Conservation (phyloP, 2,113 vertebrate species). For the Empidonax traillii region DNA sequence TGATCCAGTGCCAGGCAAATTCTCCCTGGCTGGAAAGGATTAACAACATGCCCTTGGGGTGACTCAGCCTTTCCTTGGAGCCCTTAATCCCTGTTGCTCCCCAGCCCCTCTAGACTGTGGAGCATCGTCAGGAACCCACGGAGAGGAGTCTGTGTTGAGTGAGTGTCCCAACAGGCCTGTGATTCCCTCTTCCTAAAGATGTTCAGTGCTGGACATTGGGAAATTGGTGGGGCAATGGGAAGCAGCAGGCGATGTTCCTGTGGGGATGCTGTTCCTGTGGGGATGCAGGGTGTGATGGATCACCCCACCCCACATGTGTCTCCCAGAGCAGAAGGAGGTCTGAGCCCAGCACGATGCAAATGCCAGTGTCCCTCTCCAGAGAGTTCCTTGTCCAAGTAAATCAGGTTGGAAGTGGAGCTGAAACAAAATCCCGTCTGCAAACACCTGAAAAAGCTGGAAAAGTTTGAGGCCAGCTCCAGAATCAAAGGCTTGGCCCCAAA, state of each 20-base stretch:
- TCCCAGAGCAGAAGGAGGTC: fast-evolving
- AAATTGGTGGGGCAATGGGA: fast-evolving
- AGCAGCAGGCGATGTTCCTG: fast-evolving
- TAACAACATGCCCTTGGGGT: background rate
- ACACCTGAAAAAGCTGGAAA: background rate
- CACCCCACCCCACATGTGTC: fast-evolving
- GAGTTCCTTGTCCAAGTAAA: background rate
- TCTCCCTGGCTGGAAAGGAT: background rate
- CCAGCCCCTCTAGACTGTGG: background rate
- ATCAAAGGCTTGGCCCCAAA: background rate
- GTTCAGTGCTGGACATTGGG: fast-evolving
- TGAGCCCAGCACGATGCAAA: background rate
- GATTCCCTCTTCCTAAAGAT: background rate
- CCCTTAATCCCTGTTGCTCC: background rate
- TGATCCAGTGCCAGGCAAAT: background rate
- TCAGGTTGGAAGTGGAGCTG: background rate
- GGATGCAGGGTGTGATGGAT: background rate
- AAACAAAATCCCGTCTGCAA: background rate
- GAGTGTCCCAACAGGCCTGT: background rate
- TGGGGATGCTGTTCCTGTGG: background rate
- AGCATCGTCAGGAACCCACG: background rate
- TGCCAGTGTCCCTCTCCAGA: background rate
- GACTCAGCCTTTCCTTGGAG: slow-evolving; percentile 28
- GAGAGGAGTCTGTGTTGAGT: background rate
- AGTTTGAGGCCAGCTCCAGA: background rate